Conservation (phyloP, 2,888 invertebrate genomes). For the Mythimna loreyi region DNA sequence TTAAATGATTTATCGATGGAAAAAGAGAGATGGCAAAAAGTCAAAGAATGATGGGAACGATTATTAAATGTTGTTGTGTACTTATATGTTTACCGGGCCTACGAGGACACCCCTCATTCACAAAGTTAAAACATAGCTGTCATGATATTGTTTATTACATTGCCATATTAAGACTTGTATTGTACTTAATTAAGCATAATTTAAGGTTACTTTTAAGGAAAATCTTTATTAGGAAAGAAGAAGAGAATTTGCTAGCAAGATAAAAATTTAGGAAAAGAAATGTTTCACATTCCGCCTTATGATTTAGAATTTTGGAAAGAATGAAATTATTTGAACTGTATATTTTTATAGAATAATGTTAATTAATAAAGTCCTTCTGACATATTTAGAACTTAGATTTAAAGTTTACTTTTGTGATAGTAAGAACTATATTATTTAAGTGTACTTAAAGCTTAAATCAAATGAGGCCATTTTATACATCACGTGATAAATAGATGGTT, state of each 20-base stretch:
- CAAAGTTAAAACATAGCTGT: neutral
- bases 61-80: neutral
- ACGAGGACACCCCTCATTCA: neutral
- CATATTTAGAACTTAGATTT: constrained; percentile 10
- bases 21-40: neutral
- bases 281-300: neutral
- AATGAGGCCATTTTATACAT: neutral
- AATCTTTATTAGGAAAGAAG: neutral
- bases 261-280: neutral
- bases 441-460: neutral
- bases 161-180: constrained; percentile 27
- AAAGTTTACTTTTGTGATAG: constrained; percentile 7
- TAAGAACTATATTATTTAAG: neutral
- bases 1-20: neutral
- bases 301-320: neutral
- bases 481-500: constrained; percentile 14
- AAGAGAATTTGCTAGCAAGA: neutral
- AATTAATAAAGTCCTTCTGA: neutral
- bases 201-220: neutral
- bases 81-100: neutral
- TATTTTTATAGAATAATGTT: neutral
- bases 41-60: neutral
- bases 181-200: neutral
- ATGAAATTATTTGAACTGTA: neutral
- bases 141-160: constrained; percentile 1